Evolutionary conservation across 1,140 invertebrate species (phyloP).

Genomic region (Leptinotarsa texana): DNA sequence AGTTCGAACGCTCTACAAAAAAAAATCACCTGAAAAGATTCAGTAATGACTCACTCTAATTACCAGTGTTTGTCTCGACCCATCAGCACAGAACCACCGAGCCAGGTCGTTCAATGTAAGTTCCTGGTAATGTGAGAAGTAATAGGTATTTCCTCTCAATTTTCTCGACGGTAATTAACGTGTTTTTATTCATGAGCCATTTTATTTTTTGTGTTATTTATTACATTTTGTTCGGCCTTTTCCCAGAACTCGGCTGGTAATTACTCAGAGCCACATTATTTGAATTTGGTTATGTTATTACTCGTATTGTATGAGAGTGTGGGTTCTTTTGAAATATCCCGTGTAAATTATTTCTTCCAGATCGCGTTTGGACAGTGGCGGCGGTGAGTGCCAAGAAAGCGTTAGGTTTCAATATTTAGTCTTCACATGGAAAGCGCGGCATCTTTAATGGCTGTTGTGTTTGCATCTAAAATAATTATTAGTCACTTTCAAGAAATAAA

Average conservation of each 20-base stretch:
- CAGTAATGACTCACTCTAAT: not conserved
- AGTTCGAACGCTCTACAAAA: not conserved
- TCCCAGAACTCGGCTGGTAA: not conserved
- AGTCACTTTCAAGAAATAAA: no score
- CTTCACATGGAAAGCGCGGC: no score
- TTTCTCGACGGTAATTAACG: not conserved
- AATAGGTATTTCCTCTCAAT: constrained; percentile 6
- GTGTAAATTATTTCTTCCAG: no score
- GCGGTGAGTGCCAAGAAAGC: no score
- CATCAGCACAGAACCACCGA: not conserved
- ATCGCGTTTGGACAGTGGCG: no score
- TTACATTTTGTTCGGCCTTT: not conserved
- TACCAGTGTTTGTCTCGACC: not conserved
- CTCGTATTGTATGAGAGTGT: not conserved
- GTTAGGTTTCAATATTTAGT: no score
- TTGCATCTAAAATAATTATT: no score
- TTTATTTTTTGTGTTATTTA: constrained; percentile 1
- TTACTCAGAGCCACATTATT: not conserved
- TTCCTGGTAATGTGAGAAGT: constrained; percentile 7
- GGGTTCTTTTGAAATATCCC: not conserved
- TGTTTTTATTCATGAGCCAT: not conserved
- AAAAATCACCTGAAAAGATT: not conserved
- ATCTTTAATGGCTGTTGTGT: no score
- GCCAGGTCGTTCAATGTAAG: not conserved
- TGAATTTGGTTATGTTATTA: not conserved